A percentile compares a stretch with the other conserved stretches of the same genome.
Evolutionary conservation across 2,113 vertebrate species (phyloP).

Genomic region (Antechinus flavipes): DNA sequence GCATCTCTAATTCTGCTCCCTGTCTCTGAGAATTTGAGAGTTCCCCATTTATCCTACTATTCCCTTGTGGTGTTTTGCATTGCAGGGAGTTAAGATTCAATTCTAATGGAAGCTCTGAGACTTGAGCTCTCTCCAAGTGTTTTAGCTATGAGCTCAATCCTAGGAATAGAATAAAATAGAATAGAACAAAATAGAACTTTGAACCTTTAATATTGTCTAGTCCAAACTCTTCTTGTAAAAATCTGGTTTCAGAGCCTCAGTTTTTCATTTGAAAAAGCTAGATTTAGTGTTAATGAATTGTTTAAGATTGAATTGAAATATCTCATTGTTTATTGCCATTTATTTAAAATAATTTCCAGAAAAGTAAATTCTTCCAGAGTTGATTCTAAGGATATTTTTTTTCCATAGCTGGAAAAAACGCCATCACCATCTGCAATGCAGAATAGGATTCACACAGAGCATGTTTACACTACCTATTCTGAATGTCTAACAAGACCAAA

Average conservation of each 20-base stretch:
- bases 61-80: constrained; percentile 43
- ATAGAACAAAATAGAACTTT: neutral
- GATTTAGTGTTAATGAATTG: constrained; percentile 24
- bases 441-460: neutral
- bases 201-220: neutral
- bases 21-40: constrained; percentile 15
- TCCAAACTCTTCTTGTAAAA: neutral
- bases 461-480: constrained; percentile 37
- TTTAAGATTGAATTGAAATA: neutral
- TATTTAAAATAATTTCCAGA: constrained; percentile 33
- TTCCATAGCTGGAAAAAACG: constrained; percentile 27
- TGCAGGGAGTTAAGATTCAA: constrained; percentile 8
- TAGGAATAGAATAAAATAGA: neutral
- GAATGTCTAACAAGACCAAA: constrained; percentile 27
- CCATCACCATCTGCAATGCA: neutral
- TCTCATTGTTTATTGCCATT: constrained; percentile 5
- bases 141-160: neutral
- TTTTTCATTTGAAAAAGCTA: constrained; percentile 45
- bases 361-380: neutral
- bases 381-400: neutral
- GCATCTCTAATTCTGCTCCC: constrained; percentile 36
- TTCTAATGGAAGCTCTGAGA: constrained; percentile 39
- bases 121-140: constrained; percentile 22
- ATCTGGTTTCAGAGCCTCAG: neutral
- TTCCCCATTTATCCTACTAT: neutral